Conservation (phyloP, 2,888 invertebrate genomes). For the Melanostoma mellinum region DNA sequence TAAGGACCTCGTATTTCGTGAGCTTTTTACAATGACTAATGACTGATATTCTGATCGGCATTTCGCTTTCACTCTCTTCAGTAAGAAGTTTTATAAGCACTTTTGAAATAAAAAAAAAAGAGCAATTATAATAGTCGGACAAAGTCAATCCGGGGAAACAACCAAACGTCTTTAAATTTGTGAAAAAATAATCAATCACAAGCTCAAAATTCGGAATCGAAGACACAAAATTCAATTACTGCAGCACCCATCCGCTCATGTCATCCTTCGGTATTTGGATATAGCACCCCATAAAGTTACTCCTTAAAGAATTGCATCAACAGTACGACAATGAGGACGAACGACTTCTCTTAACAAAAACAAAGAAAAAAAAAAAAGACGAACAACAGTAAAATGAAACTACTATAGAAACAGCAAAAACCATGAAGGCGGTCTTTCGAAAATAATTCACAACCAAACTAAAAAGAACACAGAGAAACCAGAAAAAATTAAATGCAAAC, state of each 20-base stretch:
- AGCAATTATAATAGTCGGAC: too few species aligned
- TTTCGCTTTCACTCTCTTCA: too few species aligned
- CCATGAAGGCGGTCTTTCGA: slow-evolving; percentile 55
- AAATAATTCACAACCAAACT: slow-evolving; percentile 53
- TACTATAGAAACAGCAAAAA: slow-evolving; percentile 13
- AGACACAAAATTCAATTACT: slow-evolving; percentile 62
- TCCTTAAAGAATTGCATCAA: slow-evolving; percentile 45
- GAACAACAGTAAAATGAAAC: background rate
- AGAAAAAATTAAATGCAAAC: slow-evolving; percentile 61
- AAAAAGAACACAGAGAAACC: slow-evolving; percentile 39
- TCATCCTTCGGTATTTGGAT: slow-evolving; percentile 48
- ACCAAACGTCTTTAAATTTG: too few species aligned
- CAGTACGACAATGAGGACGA: slow-evolving; percentile 7
- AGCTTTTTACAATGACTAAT: too few species aligned
- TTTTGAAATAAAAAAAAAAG: too few species aligned
- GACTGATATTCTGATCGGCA: too few species aligned
- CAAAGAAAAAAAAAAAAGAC: slow-evolving; percentile 1
- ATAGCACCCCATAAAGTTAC: slow-evolving; percentile 65
- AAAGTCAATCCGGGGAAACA: too few species aligned
- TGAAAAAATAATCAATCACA: too few species aligned
- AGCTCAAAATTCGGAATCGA: background rate
- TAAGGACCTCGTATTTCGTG: too few species aligned
- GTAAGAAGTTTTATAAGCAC: too few species aligned
- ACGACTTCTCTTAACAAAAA: slow-evolving; percentile 18
- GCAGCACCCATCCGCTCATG: slow-evolving; percentile 32